Evolutionary conservation across 2,113 vertebrate species (phyloP).

Genomic region (Chroicocephalus ridibundus): DNA sequence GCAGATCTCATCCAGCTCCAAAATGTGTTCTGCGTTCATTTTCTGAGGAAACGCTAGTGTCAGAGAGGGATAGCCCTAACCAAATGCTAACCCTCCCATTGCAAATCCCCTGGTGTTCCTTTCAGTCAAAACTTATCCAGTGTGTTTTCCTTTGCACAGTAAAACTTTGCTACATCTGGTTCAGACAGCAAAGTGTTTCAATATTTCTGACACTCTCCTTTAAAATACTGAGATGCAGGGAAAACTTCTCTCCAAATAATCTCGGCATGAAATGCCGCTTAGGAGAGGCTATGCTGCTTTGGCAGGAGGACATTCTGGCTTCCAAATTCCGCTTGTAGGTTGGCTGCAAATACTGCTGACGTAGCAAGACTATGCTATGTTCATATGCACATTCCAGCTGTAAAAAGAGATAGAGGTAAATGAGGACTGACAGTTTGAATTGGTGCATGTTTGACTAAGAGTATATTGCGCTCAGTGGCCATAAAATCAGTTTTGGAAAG

Average conservation of each 20-base stretch:
- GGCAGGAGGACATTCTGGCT: constrained; percentile 52
- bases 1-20: neutral
- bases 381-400: constrained; percentile 24
- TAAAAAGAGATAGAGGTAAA: constrained; percentile 45
- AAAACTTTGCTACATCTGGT: neutral
- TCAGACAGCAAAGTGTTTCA: neutral
- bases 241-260: neutral
- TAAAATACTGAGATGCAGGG: neutral
- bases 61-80: neutral
- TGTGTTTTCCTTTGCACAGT: neutral
- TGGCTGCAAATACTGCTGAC: constrained; percentile 57
- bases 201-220: neutral
- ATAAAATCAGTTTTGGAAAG: neutral
- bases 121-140: neutral
- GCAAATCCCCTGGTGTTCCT: neutral
- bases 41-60: neutral
- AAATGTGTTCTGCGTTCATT: neutral
- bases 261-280: neutral
- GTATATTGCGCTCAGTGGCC: neutral
- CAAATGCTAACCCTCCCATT: neutral
- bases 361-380: neutral
- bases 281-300: constrained; percentile 16
- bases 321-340: constrained; percentile 46
- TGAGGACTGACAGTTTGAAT: constrained; percentile 1
- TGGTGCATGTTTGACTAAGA: constrained; percentile 9